Percentiles rank a stretch among this genome's conserved stretches.
These are phyloP conservation scores for Protobothrops flavoviridis DNA, from an alignment of 2,113 vertebrate genomes.

Conservation along the genomic window DNA sequence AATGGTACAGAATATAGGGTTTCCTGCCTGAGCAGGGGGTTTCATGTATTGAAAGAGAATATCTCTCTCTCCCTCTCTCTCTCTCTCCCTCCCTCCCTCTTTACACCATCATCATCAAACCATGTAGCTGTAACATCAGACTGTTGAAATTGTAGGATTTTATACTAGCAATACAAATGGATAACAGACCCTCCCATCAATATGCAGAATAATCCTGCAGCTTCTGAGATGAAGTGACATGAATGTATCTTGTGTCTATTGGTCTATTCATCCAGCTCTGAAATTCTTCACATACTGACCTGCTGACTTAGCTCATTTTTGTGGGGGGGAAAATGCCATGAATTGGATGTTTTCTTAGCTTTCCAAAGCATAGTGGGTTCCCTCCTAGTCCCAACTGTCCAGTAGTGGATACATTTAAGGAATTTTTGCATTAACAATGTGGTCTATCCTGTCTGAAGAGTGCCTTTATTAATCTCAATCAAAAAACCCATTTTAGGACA, in stretches of 20 bases:
- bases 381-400: rapidly evolving
- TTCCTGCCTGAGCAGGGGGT: not conserved
- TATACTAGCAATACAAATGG: not conserved
- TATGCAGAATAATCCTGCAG: not conserved
- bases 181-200: not conserved
- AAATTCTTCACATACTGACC: conserved; percentile 26
- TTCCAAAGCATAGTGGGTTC: not conserved
- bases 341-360: rapidly evolving
- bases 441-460: conserved; percentile 22
- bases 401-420: not conserved
- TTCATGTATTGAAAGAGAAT: not conserved
- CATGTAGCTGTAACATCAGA: not conserved
- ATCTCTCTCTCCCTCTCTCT: not conserved
- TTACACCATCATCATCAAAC: not conserved
- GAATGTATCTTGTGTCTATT: not conserved
- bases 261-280: rapidly evolving
- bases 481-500: conserved; percentile 55
- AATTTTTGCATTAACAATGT: not conserved
- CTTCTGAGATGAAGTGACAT: not conserved
- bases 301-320: not conserved
- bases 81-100: not conserved
- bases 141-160: not conserved
- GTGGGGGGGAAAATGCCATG: not conserved
- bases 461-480: not conserved
- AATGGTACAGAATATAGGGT: not conserved